Evolutionary conservation across 2,888 invertebrate genomes (phyloP), one percentile per base, ranked within the genome.

Genomic region (Leptinotarsa juncta): DNA sequence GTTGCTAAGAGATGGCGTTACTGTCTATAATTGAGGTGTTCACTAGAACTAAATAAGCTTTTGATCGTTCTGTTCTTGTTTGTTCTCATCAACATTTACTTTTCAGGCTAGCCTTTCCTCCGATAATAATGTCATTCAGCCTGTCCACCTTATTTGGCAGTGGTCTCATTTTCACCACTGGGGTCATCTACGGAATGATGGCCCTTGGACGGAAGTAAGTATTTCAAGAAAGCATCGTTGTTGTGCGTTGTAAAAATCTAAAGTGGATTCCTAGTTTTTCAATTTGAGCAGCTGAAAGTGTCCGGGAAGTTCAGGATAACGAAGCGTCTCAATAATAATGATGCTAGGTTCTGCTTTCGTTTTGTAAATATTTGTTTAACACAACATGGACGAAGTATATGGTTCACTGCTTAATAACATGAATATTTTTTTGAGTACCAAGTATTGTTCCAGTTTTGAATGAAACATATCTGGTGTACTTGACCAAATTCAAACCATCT

Each of bases 201-300:
- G 94, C 97, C 70, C 91, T 98, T 78, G 98, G 98, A 80, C 96
- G 94, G 89, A 98, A 98, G 97, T 97, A 89, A 94, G 96, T 94
- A 74, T 62, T 73, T 74, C 65, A 7, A 49, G 53, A 18, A 5
- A 3, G 4, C 53, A 23, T 15, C 1, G 15, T 0, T 23, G 14
- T 15, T 53, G 18, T 53, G 53, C 53, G 2, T 53, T 18, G 53
- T n/a, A 12, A 53, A 53, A 53, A 18, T n/a, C 3, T 18, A 18
- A n/a, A 53, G 10, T 7, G 10, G 4, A 16, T 2, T n/a, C 32
- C 32, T 32, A 32, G 32, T 32, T 32, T 32, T 32, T 32, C 32
- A 32, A 32, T 32, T 32, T 2, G 32, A 32, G 32, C 10, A 32
- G 32, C 32, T 32, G 32, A 32, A 32, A 32, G 32, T 32, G 7